Evolutionary conservation across 2,113 vertebrate genomes (phyloP), one percentile per base, ranked within the genome.

Genomic region (Rhinopithecus roxellana): DNA sequence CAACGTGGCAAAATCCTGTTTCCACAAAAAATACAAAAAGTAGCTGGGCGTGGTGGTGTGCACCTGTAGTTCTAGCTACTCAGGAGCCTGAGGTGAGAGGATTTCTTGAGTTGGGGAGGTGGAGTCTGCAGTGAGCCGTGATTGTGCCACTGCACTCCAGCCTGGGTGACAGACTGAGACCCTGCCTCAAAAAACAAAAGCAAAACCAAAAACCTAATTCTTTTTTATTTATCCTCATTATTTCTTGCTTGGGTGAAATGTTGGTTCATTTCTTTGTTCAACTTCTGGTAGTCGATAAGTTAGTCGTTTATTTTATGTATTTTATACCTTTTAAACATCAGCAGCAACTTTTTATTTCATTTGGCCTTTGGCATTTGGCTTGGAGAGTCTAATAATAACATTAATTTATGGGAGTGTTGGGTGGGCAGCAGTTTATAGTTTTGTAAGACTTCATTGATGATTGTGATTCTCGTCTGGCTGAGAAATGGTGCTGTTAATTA

Each of bases 401-500:
- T 96, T 97, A 84, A 74, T 48, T 85, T 57, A 18, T 86, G 5
- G 67, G 25, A 45, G 17, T 87, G 18, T 30, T 75, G n/a, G n/a
- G 5, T 89, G 43, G 52, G 35, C 25, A 80, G 55, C 27, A 45
- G 48, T 69, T 40, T 86, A 45, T 77, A 89, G 78, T 88, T 88
- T 74, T 88, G 9, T 90, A 89, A 79, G 72, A 72, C 20, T 95
- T 67, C 27, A 23, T 50, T 61, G 48, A 82, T 61, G 48, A 88
- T 75, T 35, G 35, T 94, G 81, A 57, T 61, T 89, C 78, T 78
- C 52, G 84, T 13, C 9, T 70, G 35, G 38, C 40, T 89, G 40
- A 72, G 59, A 96, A 96, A 92, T 17, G 5, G 38, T 93, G 79
- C 59, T 93, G 32, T 88, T 92, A 70, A 79, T 83, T 89, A 79